phyloP scores from a whole-genome alignment of 2,113 vertebrate species.

The Hystrix cristata region DNA sequence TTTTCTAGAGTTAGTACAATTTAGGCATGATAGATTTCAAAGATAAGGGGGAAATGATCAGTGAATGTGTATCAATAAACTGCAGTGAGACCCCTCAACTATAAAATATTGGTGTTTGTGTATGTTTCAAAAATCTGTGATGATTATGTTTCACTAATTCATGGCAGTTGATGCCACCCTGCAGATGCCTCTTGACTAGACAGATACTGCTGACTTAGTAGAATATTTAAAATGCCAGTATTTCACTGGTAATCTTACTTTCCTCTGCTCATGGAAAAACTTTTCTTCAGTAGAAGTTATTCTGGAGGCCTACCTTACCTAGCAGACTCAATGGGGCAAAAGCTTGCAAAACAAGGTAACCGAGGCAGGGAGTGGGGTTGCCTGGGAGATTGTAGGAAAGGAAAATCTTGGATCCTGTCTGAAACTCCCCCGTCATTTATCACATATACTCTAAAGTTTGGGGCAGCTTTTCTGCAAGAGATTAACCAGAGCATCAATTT shows the following conservation, averaged over 20 bases:
- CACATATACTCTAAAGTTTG: not conserved
- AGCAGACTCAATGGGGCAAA: not conserved
- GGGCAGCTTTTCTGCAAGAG: not conserved
- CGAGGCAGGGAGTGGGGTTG: accelerated
- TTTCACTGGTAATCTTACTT: constrained; percentile 2
- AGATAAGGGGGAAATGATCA: not conserved
- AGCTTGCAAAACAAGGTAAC: not conserved
- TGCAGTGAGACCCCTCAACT: not conserved
- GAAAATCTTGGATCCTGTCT: not conserved
- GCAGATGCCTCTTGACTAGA: not conserved
- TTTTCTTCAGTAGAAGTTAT: not conserved
- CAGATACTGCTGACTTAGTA: not conserved
- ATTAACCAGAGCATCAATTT: not conserved
- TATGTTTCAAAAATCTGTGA: not conserved
- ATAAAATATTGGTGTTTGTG: not conserved
- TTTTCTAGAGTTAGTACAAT: not conserved
- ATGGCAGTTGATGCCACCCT: not conserved
- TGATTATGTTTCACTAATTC: not conserved
- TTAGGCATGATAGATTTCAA: not conserved
- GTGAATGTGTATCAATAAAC: not conserved
- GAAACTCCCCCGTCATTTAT: not conserved
- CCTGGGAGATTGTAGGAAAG: not conserved
- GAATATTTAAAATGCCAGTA: not conserved
- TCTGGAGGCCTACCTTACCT: not conserved
- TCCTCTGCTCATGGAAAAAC: not conserved